Conservation (phyloP, 2,888 invertebrate genomes). For the Sericinus montela region DNA sequence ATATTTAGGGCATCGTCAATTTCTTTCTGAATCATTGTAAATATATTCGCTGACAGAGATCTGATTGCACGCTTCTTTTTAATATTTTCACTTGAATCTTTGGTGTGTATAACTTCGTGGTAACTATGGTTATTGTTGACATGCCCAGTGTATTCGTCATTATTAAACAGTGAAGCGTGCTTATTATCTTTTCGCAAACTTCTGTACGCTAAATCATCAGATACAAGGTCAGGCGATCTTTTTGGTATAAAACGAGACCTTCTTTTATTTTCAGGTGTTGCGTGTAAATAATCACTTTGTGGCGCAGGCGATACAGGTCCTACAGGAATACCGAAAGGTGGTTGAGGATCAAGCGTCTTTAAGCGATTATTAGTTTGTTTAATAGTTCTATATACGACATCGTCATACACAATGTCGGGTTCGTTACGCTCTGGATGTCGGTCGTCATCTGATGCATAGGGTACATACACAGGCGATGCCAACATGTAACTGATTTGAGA, state of each 20-base stretch:
- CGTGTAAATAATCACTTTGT: slow-evolving; percentile 91
- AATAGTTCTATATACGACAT: slow-evolving; percentile 90
- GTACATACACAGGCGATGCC: slow-evolving; percentile 83
- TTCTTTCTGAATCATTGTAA: slow-evolving; percentile 85
- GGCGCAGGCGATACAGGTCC: slow-evolving; percentile 90
- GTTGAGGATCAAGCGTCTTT: slow-evolving; percentile 88
- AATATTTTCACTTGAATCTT: slow-evolving; percentile 62
- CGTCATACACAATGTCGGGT: slow-evolving; percentile 90
- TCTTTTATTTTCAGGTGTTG: slow-evolving; percentile 80
- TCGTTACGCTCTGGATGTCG: slow-evolving; percentile 82
- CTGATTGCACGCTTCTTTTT: slow-evolving; percentile 89
- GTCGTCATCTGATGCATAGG: slow-evolving; percentile 68
- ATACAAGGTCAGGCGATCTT: slow-evolving; percentile 88
- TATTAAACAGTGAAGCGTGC: slow-evolving; percentile 72
- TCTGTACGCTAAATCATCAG: slow-evolving; percentile 93
- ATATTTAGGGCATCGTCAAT: slow-evolving; percentile 78
- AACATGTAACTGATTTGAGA: slow-evolving; percentile 83
- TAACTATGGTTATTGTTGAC: slow-evolving; percentile 68
- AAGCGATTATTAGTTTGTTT: slow-evolving; percentile 86
- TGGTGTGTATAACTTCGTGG: slow-evolving; percentile 51
- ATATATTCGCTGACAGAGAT: slow-evolving; percentile 91
- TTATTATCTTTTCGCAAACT: slow-evolving; percentile 89
- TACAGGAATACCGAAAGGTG: slow-evolving; percentile 93
- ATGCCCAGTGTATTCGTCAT: slow-evolving; percentile 67
- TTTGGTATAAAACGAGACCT: slow-evolving; percentile 82